Evolutionary conservation across 2,888 invertebrate species (phyloP).

Genomic region (Cryptus viduatorius): DNA sequence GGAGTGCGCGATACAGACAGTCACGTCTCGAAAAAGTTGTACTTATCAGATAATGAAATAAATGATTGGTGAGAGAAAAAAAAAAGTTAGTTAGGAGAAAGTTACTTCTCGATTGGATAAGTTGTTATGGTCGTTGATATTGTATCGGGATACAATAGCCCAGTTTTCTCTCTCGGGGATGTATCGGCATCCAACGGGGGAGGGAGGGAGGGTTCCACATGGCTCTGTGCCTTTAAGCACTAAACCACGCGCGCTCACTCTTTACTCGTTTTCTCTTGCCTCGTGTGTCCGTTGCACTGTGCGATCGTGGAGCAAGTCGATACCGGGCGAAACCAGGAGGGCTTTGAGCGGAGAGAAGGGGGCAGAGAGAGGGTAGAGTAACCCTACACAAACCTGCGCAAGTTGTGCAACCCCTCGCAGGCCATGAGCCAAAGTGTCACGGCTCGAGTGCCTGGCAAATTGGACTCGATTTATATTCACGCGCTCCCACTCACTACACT

Average conservation of each 20-base stretch:
- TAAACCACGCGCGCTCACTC: neutral
- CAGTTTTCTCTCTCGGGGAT: neutral
- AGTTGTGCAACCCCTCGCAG: slow-evolving; percentile 19
- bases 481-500: slow-evolving; percentile 20
- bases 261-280: slow-evolving; percentile 13
- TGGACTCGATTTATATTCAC: slow-evolving; percentile 40
- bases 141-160: neutral
- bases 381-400: slow-evolving; percentile 18
- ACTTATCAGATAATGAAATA: neutral
- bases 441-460: slow-evolving; percentile 36
- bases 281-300: slow-evolving; percentile 12
- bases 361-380: neutral
- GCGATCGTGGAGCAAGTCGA: slow-evolving; percentile 25
- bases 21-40: slow-evolving; percentile 1
- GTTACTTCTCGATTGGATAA: slow-evolving; percentile 4
- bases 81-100: neutral
- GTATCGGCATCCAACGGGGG: neutral
- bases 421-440: slow-evolving; percentile 30
- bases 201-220: neutral
- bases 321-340: neutral
- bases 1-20: neutral
- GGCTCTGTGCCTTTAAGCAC: neutral
- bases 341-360: neutral
- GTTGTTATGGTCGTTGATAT: neutral
- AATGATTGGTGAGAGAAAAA: slow-evolving; percentile 17